phyloP scores from a whole-genome alignment of 2,888 invertebrate genomes.

The Gastracanthus pulcherrimus region DNA sequence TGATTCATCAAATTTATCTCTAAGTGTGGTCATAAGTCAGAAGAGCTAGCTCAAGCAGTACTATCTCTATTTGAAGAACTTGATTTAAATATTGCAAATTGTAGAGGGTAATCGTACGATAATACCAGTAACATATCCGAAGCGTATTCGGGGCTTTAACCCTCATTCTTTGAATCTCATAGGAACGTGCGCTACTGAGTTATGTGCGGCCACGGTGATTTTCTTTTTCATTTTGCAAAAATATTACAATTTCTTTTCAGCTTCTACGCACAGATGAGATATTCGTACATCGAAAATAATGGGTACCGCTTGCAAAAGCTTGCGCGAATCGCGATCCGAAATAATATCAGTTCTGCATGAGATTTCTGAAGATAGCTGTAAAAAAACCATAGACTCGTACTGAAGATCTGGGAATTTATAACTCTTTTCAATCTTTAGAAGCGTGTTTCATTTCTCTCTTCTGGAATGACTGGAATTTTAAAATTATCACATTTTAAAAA shows the following conservation, averaged over 20 bases:
- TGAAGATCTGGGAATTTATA: no score
- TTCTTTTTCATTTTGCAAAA: slow-evolving; percentile 62
- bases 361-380: slow-evolving; percentile 43
- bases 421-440: no score
- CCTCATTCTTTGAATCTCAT: slow-evolving; percentile 64
- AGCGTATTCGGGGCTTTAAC: neutral
- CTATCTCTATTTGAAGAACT: neutral
- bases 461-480: no score
- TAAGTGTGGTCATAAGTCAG: slow-evolving; percentile 59
- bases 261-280: slow-evolving; percentile 62
- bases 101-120: neutral
- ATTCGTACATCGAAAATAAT: neutral
- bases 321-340: slow-evolving; percentile 18
- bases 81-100: neutral
- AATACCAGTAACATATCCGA: neutral
- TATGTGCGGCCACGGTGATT: slow-evolving; percentile 55
- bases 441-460: no score
- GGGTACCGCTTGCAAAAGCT: slow-evolving; percentile 49
- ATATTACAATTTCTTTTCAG: slow-evolving; percentile 63
- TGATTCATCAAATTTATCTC: slow-evolving; percentile 60
- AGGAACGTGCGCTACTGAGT: slow-evolving; percentile 61
- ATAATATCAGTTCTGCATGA: slow-evolving; percentile 31
- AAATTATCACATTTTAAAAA: no score
- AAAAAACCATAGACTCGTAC: no score
- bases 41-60: neutral